Evolutionary conservation across 35 echinoderm and acorn worm species (phyloP).

Genomic region (Heliocidaris tuberculata): DNA sequence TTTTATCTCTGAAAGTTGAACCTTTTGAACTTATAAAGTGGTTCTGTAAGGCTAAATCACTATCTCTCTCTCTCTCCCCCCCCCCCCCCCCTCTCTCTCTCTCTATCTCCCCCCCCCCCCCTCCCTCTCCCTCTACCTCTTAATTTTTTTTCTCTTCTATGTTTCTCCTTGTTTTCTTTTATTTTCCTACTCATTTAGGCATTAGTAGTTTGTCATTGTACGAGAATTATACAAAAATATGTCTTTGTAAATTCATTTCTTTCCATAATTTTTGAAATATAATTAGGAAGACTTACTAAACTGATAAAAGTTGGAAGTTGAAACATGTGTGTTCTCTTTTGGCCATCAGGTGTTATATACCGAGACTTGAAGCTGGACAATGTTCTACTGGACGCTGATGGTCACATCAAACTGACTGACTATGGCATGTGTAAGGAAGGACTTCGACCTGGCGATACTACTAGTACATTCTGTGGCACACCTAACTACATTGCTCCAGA

Average conservation of each 20-base stretch:
- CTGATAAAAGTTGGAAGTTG: not conserved
- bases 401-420: conserved; percentile 98
- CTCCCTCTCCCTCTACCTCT: not conserved
- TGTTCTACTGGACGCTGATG: conserved; percentile 91
- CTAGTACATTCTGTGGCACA: conserved; percentile 97
- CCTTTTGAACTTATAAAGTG: too few species aligned
- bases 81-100: not conserved
- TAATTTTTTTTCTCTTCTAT: not conserved
- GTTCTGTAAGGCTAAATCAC: too few species aligned
- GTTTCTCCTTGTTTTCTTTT: too few species aligned
- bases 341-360: conserved; percentile 82
- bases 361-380: conserved; percentile 98
- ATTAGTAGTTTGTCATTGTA: too few species aligned
- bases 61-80: too few species aligned
- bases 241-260: too few species aligned
- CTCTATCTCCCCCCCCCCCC: not conserved
- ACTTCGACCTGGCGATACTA: conserved; percentile 88
- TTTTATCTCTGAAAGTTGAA: too few species aligned
- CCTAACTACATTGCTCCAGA: conserved; percentile 98
- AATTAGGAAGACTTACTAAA: not conserved
- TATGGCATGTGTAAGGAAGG: conserved; percentile 99
- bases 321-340: not conserved
- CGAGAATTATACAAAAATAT: too few species aligned
- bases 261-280: too few species aligned
- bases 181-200: too few species aligned